These are phyloP conservation scores for Ectropis crepuscularia DNA, from an alignment of 2,888 invertebrate species.

Conservation along the genomic window DNA sequence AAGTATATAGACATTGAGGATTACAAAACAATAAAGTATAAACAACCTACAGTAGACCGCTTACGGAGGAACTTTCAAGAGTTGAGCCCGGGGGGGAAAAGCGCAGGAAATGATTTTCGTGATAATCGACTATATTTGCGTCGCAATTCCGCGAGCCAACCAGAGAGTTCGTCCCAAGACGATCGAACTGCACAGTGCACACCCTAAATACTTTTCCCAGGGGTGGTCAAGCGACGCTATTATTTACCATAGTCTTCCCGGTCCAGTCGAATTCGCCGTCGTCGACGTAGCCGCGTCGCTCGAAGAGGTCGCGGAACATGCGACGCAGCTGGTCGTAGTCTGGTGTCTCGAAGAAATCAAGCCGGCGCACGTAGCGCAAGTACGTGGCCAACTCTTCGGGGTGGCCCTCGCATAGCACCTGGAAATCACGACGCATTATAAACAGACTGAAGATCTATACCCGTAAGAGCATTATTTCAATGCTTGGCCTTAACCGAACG, in stretches of 20 bases:
- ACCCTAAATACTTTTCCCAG: not conserved
- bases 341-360: constrained; percentile 99
- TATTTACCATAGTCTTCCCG: constrained; percentile 90
- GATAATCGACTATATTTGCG: too few species aligned
- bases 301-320: constrained; percentile 96
- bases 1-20: too few species aligned
- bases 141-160: too few species aligned
- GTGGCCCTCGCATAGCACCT: constrained; percentile 92
- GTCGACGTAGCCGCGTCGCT: constrained; percentile 93
- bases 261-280: constrained; percentile 98
- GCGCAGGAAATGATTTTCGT: too few species aligned
- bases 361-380: constrained; percentile 97
- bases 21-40: too few species aligned
- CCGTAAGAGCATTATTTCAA: too few species aligned
- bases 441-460: not conserved
- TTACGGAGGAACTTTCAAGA: too few species aligned
- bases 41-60: too few species aligned
- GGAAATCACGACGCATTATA: constrained; percentile 20
- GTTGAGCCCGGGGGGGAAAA: too few species aligned
- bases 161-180: not conserved
- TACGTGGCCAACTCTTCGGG: constrained; percentile 99
- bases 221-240: not conserved
- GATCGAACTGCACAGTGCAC: not conserved
- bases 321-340: constrained; percentile 99
- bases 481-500: too few species aligned